Conservation (phyloP, 2,888 invertebrate species). For the Xestia rhomboidea region DNA sequence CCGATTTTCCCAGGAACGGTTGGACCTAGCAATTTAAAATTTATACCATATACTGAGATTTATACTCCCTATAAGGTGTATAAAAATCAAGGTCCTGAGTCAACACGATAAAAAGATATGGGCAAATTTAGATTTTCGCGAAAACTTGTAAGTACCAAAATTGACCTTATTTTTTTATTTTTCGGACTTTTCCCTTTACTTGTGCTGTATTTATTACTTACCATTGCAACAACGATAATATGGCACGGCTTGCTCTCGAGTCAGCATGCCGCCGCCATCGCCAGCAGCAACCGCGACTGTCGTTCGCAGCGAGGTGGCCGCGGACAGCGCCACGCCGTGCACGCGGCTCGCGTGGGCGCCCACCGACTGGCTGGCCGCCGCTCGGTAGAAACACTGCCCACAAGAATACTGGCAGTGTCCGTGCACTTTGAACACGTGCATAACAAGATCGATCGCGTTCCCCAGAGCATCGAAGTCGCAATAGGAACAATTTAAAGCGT, state of each 20-base stretch:
- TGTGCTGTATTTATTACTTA: slow-evolving; percentile 45
- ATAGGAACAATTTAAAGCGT: slow-evolving; percentile 91
- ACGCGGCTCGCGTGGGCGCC: slow-evolving; percentile 89
- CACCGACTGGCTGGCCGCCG: slow-evolving; percentile 91
- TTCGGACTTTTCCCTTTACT: too few relatives aligned
- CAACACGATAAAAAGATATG: too few relatives aligned
- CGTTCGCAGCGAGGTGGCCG: slow-evolving; percentile 70
- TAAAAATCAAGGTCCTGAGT: too few relatives aligned
- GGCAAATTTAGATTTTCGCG: too few relatives aligned
- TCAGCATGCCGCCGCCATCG: slow-evolving; percentile 69
- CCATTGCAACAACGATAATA: slow-evolving; percentile 78
- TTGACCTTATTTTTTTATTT: too few relatives aligned
- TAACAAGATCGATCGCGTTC: slow-evolving; percentile 84
- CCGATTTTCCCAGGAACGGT: too few relatives aligned
- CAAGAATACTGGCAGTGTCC: slow-evolving; percentile 92
- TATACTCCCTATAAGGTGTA: too few relatives aligned
- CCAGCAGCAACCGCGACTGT: slow-evolving; percentile 59
- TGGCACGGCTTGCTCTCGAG: slow-evolving; percentile 80
- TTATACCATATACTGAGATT: too few relatives aligned
- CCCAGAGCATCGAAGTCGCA: slow-evolving; percentile 86
- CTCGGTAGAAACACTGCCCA: slow-evolving; percentile 92
- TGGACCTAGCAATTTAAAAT: too few relatives aligned
- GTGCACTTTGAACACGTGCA: slow-evolving; percentile 92
- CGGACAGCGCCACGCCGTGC: slow-evolving; percentile 71
- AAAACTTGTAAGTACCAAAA: too few relatives aligned